A percentile compares a stretch with the other conserved stretches of the same genome.
Evolutionary conservation across 2,113 vertebrate genomes (phyloP).

Genomic region (Nibea coibor): DNA sequence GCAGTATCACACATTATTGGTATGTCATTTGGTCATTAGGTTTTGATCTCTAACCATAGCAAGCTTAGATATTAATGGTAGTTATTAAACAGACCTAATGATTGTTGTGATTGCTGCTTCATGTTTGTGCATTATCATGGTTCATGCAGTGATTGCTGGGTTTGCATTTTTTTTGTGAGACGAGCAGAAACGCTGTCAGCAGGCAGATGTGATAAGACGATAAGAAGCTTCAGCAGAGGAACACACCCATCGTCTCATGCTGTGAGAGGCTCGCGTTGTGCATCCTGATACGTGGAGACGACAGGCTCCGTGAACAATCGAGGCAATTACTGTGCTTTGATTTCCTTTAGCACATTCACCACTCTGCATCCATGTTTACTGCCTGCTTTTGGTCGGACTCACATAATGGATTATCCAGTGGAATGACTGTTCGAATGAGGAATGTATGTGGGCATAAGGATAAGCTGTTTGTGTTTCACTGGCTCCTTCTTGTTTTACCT

Average conservation of each 20-base stretch:
- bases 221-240: neutral
- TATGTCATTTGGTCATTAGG: neutral
- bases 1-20: neutral
- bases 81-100: neutral
- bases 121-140: neutral
- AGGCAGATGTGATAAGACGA: neutral
- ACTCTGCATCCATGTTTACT: neutral
- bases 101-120: neutral
- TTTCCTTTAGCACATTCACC: neutral
- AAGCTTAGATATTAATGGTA: neutral
- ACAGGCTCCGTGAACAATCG: neutral
- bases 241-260: neutral
- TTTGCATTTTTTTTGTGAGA: conserved; percentile 1
- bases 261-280: neutral
- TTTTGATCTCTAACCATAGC: neutral
- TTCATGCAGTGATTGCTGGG: neutral
- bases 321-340: neutral
- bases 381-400: neutral
- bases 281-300: neutral
- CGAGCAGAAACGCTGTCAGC: neutral
- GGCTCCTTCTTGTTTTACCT: neutral
- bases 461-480: conserved; percentile 13
- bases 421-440: neutral
- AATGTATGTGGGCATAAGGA: conserved; percentile 3
- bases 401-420: conserved; percentile 1